phyloP scores from a whole-genome alignment of 2,113 vertebrate species.

The Phodopus roborovskii region DNA sequence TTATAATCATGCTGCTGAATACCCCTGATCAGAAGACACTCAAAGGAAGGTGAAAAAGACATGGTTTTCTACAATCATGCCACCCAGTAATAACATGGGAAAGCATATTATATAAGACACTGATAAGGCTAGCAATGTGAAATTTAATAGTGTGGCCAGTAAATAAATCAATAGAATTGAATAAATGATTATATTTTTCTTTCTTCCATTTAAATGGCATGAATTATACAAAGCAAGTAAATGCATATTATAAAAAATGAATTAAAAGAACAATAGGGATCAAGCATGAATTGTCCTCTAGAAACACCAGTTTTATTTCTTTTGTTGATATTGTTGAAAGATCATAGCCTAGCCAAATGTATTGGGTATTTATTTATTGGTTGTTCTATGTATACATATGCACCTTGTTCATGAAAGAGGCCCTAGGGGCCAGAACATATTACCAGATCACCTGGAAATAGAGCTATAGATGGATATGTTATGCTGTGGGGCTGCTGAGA shows the following conservation, averaged over 20 bases:
- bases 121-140: background rate
- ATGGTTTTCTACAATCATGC: background rate
- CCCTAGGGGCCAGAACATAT: background rate
- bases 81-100: background rate
- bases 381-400: background rate
- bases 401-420: background rate
- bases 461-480: background rate
- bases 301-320: background rate
- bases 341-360: background rate
- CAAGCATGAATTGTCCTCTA: background rate
- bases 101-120: background rate
- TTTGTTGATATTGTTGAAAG: background rate
- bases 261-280: background rate
- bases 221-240: background rate
- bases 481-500: background rate
- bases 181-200: background rate
- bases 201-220: background rate
- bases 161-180: background rate
- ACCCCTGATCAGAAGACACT: background rate
- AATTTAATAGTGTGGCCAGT: slow-evolving; percentile 2
- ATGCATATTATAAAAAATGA: background rate
- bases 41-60: background rate
- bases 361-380: background rate
- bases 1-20: background rate
- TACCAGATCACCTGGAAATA: background rate